phyloP scores from a whole-genome alignment of 2,888 invertebrate genomes.

The Leptinotarsa tumamoca region DNA sequence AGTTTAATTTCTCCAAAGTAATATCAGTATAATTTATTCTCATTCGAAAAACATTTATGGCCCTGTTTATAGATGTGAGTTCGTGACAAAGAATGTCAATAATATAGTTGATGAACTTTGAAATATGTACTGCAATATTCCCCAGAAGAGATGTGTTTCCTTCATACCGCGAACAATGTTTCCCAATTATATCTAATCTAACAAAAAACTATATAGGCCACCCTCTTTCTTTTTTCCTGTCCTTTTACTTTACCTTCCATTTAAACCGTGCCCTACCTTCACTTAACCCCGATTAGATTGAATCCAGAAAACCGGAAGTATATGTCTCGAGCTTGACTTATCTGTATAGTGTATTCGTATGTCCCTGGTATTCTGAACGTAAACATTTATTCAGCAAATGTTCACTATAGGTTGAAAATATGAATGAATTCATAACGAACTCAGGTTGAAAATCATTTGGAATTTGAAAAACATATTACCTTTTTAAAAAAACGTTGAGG shows the following conservation, averaged over 20 bases:
- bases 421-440: too few species aligned
- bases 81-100: not conserved
- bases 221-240: constrained; percentile 20
- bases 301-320: constrained; percentile 35
- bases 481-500: too few species aligned
- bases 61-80: not conserved
- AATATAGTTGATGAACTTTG: not conserved
- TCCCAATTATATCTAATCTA: constrained; percentile 31
- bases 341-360: constrained; percentile 5
- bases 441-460: too few species aligned
- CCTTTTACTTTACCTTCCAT: constrained; percentile 16
- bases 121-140: too few species aligned
- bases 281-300: constrained; percentile 29
- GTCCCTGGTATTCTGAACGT: constrained; percentile 1
- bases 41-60: not conserved
- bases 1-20: not conserved
- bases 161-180: constrained; percentile 26
- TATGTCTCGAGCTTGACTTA: constrained; percentile 39
- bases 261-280: constrained; percentile 27
- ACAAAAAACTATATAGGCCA: constrained; percentile 23
- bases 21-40: not conserved
- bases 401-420: not conserved
- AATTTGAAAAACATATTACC: too few species aligned
- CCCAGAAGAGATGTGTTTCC: not conserved
- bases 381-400: constrained; percentile 2